Evolutionary conservation across 2,113 vertebrate species (phyloP).

Genomic region (Castor canadensis): DNA sequence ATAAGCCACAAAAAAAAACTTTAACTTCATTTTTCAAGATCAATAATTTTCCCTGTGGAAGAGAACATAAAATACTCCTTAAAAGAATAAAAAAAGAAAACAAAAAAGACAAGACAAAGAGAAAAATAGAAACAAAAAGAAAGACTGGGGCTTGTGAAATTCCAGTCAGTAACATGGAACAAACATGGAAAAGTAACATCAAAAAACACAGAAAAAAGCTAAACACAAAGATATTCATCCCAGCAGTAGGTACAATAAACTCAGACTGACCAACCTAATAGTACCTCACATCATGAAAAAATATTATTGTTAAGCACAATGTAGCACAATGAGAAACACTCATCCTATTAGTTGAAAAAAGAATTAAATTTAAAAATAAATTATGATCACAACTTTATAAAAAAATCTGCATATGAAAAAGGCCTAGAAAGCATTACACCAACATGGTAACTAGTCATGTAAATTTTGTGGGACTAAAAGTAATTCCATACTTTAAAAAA

Average conservation of each 20-base stretch:
- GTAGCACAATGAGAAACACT: not conserved
- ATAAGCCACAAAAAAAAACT: not conserved
- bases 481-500: not conserved
- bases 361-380: not conserved
- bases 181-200: not conserved
- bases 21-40: not conserved
- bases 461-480: not conserved
- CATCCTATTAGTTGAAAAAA: not conserved
- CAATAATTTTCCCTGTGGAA: not conserved
- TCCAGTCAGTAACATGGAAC: not conserved
- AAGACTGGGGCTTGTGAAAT: conserved; percentile 13
- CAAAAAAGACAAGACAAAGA: not conserved
- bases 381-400: not conserved
- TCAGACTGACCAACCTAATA: not conserved
- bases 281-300: not conserved
- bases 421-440: not conserved
- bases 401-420: conserved; percentile 16
- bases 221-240: not conserved
- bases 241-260: not conserved
- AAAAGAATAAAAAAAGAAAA: not conserved
- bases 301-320: not conserved
- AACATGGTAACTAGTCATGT: not conserved
- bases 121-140: not conserved
- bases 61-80: conserved; percentile 14
- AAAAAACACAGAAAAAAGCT: not conserved